phyloP scores from a whole-genome alignment of 2,888 invertebrate species.

The Drosophila rubida region DNA sequence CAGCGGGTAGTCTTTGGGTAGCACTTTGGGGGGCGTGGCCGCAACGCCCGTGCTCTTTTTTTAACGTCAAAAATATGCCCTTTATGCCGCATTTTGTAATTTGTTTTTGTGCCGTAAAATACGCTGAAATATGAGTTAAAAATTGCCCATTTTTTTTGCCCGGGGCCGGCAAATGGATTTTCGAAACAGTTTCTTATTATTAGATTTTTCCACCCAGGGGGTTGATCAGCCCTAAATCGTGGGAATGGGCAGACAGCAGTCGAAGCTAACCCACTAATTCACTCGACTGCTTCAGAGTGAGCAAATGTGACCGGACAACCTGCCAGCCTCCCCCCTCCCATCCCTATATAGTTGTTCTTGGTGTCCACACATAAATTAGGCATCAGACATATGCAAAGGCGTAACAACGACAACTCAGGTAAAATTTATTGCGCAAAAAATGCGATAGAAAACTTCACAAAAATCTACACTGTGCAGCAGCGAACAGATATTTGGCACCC shows the following conservation, averaged over 20 bases:
- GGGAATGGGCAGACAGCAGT: constrained; percentile 39
- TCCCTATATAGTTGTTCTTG: constrained; percentile 12
- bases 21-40: constrained; percentile 58
- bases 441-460: constrained; percentile 30
- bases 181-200: constrained; percentile 45
- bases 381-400: constrained; percentile 81
- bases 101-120: constrained; percentile 66
- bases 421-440: constrained; percentile 72
- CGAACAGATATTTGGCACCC: too few relatives aligned
- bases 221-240: constrained; percentile 35
- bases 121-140: constrained; percentile 75
- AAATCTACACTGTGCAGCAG: constrained; percentile 46
- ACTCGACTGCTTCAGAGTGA: constrained; percentile 38
- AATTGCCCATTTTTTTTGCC: constrained; percentile 69
- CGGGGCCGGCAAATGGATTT: constrained; percentile 59
- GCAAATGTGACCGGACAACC: constrained; percentile 55
- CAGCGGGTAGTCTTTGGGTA: constrained; percentile 50
- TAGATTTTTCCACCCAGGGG: constrained; percentile 54
- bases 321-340: constrained; percentile 47
- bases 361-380: constrained; percentile 69
- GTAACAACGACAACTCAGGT: constrained; percentile 77
- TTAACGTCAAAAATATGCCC: constrained; percentile 76
- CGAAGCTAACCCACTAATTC: constrained; percentile 31
- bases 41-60: constrained; percentile 37
- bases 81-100: constrained; percentile 74